A percentile compares a stretch with the other conserved stretches of the same genome.
phyloP scores from a whole-genome alignment of 1,140 invertebrate genomes.

The Atta colombica region DNA sequence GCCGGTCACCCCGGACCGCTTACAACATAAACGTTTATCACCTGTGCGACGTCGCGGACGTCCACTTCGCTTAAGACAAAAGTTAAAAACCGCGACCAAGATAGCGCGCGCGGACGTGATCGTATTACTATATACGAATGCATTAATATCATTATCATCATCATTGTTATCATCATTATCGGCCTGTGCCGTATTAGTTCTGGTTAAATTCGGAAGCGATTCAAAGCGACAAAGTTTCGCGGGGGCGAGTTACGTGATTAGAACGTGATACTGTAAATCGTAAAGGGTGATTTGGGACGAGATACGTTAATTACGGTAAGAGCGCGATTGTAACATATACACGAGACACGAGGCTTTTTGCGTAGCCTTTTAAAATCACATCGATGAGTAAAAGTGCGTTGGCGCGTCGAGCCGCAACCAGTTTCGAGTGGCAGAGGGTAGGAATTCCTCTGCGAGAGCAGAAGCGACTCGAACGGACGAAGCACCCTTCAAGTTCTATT shows the following conservation, averaged over 20 bases:
- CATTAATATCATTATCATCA: conserved; percentile 63
- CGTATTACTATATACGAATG: conserved; percentile 63
- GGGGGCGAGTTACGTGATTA: conserved; percentile 58
- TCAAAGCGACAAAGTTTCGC: conserved; percentile 80
- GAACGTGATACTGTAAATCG: conserved; percentile 78
- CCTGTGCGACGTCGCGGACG: conserved; percentile 60
- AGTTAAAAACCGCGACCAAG: conserved; percentile 38
- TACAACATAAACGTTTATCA: conserved; percentile 55
- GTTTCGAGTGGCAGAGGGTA: conserved; percentile 51
- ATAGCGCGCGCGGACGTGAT: conserved; percentile 48
- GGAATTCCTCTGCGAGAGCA: conserved; percentile 30
- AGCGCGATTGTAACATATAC: conserved; percentile 84
- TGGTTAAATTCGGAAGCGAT: conserved; percentile 73
- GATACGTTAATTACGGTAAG: conserved; percentile 79
- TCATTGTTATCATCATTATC: conserved; percentile 38
- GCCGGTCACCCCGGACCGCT: conserved; percentile 39
- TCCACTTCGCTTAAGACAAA: conserved; percentile 53
- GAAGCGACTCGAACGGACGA: conserved; percentile 30
- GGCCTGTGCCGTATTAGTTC: conserved; percentile 43
- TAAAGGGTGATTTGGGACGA: conserved; percentile 79
- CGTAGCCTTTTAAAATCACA: conserved; percentile 84
- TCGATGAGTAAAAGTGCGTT: conserved; percentile 82
- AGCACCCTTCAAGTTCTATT: conserved; percentile 47
- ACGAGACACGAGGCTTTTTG: conserved; percentile 84
- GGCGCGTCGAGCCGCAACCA: conserved; percentile 70